Percentiles rank a stretch among this genome's conserved stretches.
These are phyloP conservation scores for Meiosimyza platycephala DNA, from an alignment of 2,888 invertebrate genomes.

Conservation along the genomic window DNA sequence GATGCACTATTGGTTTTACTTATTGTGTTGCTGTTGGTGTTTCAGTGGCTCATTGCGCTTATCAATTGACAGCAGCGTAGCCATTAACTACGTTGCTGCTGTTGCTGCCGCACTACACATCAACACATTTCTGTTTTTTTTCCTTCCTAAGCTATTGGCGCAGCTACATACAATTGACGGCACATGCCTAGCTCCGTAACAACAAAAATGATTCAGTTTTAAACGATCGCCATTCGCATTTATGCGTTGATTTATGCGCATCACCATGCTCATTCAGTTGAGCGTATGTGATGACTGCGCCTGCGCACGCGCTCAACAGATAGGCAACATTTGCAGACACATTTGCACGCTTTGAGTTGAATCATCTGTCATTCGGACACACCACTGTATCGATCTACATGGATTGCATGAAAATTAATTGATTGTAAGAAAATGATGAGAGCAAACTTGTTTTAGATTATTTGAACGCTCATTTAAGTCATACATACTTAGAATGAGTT, in stretches of 20 bases:
- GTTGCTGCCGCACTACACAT: background rate
- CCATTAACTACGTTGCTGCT: background rate
- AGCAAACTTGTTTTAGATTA: too few relatives aligned
- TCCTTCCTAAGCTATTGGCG: too few relatives aligned
- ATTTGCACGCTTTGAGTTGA: too few relatives aligned
- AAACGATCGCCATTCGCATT: background rate
- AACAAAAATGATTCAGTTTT: constrained; percentile 1
- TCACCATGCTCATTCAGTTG: background rate
- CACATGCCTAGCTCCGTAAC: background rate
- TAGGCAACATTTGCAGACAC: too few relatives aligned
- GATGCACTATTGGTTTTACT: constrained; percentile 3
- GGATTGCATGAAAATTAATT: too few relatives aligned
- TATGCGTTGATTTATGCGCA: constrained; percentile 9
- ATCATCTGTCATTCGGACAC: too few relatives aligned
- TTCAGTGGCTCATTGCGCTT: constrained; percentile 10
- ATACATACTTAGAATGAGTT: too few relatives aligned
- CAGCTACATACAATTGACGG: constrained; percentile 3
- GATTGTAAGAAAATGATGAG: too few relatives aligned
- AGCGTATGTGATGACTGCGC: too few relatives aligned
- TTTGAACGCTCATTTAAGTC: too few relatives aligned
- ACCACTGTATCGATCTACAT: too few relatives aligned
- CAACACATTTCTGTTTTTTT: background rate
- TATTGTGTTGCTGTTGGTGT: constrained; percentile 1
- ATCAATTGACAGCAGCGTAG: constrained; percentile 7
- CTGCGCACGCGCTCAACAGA: too few relatives aligned